Evolutionary conservation across 2,797 vertebrate genomes (phyloP), one percentile per base, ranked within the genome.

Genomic region (Moxostoma hubbsi): DNA sequence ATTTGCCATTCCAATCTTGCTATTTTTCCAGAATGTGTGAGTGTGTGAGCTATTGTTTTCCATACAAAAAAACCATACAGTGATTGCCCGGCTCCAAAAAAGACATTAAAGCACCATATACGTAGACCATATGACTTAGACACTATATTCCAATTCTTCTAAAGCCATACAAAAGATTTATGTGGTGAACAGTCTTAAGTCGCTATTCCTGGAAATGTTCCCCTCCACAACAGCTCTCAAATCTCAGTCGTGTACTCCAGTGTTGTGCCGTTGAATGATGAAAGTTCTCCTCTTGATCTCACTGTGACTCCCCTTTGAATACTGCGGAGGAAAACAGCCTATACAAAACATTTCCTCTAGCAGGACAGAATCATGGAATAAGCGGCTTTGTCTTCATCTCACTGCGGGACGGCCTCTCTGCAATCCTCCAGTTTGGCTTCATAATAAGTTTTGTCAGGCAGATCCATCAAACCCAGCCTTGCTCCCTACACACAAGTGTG

Each of bases 321-420:
- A 45, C 36, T 5, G 53, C 45, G n/a, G 85, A 83, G 84, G 74
- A 86, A 84, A 75, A 81, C 72, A 0, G 88, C 87, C 85, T 83
- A 80, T 86, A 82, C 82, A 86, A 84, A 83, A 84, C 84, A 88
- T 90, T 90, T 84, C 85, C 86, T 89, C 87, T 81, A 86, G 81
- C 87, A 87, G 90, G 90, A 87, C 86, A 5, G 65, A 84, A 70
- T 79, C 83, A 78, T 66, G 49, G 90, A 87, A 88, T 91, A 91
- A 92, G 92, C 86, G 84, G 89, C 90, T 91, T 90, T 90, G 87
- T 90, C 84, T 90, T 85, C 88, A 84, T 88, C 85, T 88, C 86
- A 81, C 83, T 86, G 81, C 79, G 85, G 79, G 84, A 92, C 87
- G 85, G 88, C 75, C 73, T 84, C 87, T 59, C 49, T 12, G n/a